phyloP scores from a whole-genome alignment of 2,113 vertebrate genomes.

The Channa argus region DNA sequence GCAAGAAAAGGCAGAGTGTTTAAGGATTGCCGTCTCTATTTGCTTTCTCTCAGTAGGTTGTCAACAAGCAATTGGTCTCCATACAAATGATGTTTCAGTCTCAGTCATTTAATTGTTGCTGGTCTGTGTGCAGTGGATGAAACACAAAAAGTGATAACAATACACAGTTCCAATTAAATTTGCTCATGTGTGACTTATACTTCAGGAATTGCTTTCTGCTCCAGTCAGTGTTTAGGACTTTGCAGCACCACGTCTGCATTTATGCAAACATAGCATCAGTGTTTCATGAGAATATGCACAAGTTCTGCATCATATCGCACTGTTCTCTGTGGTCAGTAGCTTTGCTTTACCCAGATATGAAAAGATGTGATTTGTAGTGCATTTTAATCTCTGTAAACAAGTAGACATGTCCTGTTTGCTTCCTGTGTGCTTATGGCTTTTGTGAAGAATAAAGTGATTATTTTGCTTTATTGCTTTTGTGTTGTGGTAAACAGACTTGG shows the following conservation, averaged over 20 bases:
- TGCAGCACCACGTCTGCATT: constrained; percentile 44
- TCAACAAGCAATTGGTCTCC: constrained; percentile 76
- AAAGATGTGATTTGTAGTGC: constrained; percentile 22
- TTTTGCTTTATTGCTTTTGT: constrained; percentile 49
- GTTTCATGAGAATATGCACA: constrained; percentile 30
- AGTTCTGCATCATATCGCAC: constrained; percentile 23
- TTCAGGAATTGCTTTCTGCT: constrained; percentile 79
- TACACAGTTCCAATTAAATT: constrained; percentile 80
- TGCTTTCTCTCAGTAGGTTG: constrained; percentile 70
- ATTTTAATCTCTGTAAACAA: constrained; percentile 30
- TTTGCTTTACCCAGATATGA: constrained; percentile 24
- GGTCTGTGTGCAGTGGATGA: constrained; percentile 74
- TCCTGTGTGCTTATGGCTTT: constrained; percentile 26
- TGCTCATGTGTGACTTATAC: constrained; percentile 82
- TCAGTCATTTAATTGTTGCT: constrained; percentile 79
- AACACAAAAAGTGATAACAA: constrained; percentile 82
- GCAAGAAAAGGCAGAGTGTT: constrained; percentile 51
- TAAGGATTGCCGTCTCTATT: constrained; percentile 68
- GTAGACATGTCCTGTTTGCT: neutral
- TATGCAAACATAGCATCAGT: constrained; percentile 51
- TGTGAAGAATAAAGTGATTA: constrained; percentile 36
- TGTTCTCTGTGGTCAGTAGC: constrained; percentile 17
- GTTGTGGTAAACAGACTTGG: constrained; percentile 86
- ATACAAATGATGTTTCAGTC: constrained; percentile 80
- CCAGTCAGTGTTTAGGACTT: constrained; percentile 67